phyloP scores from a whole-genome alignment of 2,797 vertebrate genomes.

The Cygnus olor region DNA sequence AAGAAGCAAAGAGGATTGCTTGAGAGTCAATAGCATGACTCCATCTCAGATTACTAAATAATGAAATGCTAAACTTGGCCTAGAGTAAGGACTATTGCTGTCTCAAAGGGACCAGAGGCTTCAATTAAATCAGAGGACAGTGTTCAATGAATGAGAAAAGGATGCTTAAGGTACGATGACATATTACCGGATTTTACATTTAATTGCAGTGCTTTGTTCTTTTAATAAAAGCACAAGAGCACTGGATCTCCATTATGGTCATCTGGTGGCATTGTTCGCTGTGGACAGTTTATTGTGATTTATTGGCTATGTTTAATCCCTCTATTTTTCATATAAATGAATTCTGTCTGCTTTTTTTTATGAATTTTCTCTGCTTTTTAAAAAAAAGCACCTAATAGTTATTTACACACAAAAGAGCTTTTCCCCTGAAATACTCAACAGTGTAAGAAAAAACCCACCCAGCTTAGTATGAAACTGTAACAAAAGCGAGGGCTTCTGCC shows the following conservation, averaged over 20 bases:
- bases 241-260: conserved; percentile 67
- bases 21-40: conserved; percentile 63
- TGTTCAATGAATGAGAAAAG: conserved; percentile 62
- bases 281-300: conserved; percentile 61
- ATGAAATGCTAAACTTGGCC: conserved; percentile 70
- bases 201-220: conserved; percentile 72
- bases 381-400: conserved; percentile 15
- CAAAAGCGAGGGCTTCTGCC: not conserved
- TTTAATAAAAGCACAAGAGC: conserved; percentile 71
- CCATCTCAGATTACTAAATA: conserved; percentile 71
- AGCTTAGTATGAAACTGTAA: not conserved
- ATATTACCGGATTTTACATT: conserved; percentile 74
- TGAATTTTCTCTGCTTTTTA: conserved; percentile 47
- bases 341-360: conserved; percentile 58
- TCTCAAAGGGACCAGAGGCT: conserved; percentile 65
- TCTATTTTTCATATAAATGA: conserved; percentile 62
- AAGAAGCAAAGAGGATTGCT: conserved; percentile 74
- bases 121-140: conserved; percentile 67
- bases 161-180: conserved; percentile 66
- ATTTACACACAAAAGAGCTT: conserved; percentile 53
- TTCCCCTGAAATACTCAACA: not conserved
- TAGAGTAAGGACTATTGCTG: conserved; percentile 66
- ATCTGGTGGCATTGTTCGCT: conserved; percentile 59
- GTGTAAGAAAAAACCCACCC: not conserved
- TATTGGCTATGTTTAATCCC: conserved; percentile 48